Evolutionary conservation across 2,797 vertebrate species (phyloP).

Genomic region (Lophura swinhoii): DNA sequence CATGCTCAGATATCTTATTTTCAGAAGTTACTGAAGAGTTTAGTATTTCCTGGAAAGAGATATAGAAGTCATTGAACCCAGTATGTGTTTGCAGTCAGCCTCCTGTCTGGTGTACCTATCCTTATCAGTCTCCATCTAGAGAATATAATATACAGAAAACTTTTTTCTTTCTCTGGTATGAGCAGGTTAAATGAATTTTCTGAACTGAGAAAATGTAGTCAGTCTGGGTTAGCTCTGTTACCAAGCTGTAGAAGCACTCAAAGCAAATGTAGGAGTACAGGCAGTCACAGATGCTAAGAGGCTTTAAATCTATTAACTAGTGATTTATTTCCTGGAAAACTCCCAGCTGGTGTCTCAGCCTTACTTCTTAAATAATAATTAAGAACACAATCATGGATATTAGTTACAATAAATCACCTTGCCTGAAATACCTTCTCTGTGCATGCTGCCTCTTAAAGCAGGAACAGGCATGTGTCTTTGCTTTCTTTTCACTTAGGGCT

Average conservation of each 20-base stretch:
- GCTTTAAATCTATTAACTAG: conserved; percentile 21
- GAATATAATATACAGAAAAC: not conserved
- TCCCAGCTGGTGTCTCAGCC: not conserved
- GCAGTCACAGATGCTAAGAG: conserved; percentile 9
- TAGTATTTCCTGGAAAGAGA: not conserved
- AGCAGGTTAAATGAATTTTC: conserved; percentile 19
- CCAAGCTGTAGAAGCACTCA: not conserved
- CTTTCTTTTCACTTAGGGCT: not conserved
- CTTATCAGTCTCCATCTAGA: not conserved
- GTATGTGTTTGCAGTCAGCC: not conserved
- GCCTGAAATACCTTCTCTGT: not conserved
- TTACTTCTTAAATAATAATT: conserved; percentile 32
- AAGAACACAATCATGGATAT: not conserved
- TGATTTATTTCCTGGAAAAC: conserved; percentile 38
- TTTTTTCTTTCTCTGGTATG: not conserved
- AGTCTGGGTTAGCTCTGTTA: conserved; percentile 1
- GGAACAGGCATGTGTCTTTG: not conserved
- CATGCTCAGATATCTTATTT: not conserved
- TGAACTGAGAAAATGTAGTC: conserved; percentile 24
- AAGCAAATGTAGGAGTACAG: conserved; percentile 36
- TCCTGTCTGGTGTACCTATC: not conserved
- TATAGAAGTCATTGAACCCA: not conserved
- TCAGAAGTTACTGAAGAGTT: not conserved
- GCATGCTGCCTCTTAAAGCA: not conserved
- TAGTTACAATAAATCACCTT: conserved; percentile 38